A percentile compares a stretch with the other conserved stretches of the same genome.
These are phyloP conservation scores for Nephotettix cincticeps DNA, from an alignment of 1,140 invertebrate species.

Conservation along the genomic window DNA sequence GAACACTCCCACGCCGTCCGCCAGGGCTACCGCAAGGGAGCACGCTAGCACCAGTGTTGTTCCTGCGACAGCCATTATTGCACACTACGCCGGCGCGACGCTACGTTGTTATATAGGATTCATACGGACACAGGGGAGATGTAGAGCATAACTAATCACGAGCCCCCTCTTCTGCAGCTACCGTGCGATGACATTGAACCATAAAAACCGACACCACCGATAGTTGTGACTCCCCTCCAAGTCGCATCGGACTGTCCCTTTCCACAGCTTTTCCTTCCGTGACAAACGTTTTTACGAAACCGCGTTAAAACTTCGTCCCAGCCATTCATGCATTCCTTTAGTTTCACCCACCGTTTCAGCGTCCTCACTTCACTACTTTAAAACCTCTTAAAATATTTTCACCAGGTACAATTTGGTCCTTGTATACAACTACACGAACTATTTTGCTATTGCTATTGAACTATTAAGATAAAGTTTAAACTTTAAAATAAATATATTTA, in stretches of 20 bases:
- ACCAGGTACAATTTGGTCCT: too few species aligned
- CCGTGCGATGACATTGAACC: neutral
- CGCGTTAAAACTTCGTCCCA: neutral
- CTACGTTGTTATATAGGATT: conserved; percentile 18
- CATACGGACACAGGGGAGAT: conserved; percentile 14
- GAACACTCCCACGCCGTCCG: conserved; percentile 3
- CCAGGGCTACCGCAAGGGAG: neutral
- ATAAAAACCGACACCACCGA: neutral
- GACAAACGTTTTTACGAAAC: conserved; percentile 3
- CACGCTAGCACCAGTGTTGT: conserved; percentile 5
- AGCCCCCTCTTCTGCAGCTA: conserved; percentile 10
- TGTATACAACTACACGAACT: too few species aligned
- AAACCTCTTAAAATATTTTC: too few species aligned
- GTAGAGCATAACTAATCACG: conserved; percentile 26
- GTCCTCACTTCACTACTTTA: too few species aligned
- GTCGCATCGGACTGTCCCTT: neutral
- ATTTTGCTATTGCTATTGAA: too few species aligned
- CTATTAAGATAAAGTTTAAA: too few species aligned
- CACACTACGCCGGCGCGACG: neutral
- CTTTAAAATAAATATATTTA: too few species aligned
- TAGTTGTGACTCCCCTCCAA: neutral
- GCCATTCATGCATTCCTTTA: neutral
- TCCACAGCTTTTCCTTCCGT: conserved; percentile 17
- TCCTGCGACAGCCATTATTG: neutral
- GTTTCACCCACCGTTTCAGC: neutral